phyloP scores from a whole-genome alignment of 2,797 vertebrate genomes.

The Semaprochilodus insignis region DNA sequence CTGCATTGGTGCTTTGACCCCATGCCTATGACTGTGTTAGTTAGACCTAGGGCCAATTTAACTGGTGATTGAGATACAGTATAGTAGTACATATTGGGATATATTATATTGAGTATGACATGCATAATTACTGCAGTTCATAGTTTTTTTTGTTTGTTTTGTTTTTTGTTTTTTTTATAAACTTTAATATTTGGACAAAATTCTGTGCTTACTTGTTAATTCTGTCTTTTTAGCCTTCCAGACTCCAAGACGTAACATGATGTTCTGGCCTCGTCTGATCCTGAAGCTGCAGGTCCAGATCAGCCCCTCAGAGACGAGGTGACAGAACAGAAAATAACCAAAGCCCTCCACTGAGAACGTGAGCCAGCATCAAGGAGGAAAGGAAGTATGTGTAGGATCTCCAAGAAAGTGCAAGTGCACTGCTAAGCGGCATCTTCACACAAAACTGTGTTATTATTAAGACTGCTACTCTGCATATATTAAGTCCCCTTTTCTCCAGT shows the following conservation, averaged over 20 bases:
- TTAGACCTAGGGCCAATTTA: not conserved
- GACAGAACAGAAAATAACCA: conserved; percentile 57
- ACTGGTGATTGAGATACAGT: not conserved
- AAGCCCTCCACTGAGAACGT: conserved; percentile 34
- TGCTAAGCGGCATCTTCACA: conserved; percentile 8
- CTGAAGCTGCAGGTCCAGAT: conserved; percentile 29
- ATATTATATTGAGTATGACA: not conserved
- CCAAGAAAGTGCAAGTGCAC: conserved; percentile 31
- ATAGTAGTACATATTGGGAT: not conserved
- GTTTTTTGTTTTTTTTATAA: not conserved
- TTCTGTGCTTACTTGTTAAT: not conserved
- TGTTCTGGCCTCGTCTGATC: conserved; percentile 29
- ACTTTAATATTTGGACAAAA: not conserved
- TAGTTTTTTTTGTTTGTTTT: no score
- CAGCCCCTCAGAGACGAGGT: conserved; percentile 43
- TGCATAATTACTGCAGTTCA: not conserved
- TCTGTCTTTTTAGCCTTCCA: conserved; percentile 11
- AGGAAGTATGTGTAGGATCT: conserved; percentile 35
- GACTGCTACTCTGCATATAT: conserved; percentile 21
- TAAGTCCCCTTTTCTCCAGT: conserved; percentile 13
- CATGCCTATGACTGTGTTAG: not conserved
- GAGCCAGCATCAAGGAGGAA: conserved; percentile 31
- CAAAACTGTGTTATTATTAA: conserved; percentile 29
- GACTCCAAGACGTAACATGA: conserved; percentile 31
- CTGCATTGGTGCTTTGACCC: not conserved